Evolutionary conservation across 2,888 invertebrate genomes (phyloP).

Genomic region (Nomada lathburiana): DNA sequence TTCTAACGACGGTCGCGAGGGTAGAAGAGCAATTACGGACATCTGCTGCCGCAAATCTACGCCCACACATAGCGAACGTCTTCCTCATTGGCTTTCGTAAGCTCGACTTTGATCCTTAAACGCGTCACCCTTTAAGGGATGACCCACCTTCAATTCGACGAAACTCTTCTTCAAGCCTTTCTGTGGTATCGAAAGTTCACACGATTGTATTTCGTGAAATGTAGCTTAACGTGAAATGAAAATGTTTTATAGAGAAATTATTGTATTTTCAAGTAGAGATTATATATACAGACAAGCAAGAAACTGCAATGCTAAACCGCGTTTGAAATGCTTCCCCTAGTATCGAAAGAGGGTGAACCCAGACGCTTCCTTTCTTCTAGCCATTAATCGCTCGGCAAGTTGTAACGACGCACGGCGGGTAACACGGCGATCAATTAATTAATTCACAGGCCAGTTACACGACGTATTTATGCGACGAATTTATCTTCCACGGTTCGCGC

Average conservation of each 20-base stretch:
- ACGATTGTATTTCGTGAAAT: too few species aligned
- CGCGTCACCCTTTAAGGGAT: slow-evolving; percentile 27
- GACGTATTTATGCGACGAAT: slow-evolving; percentile 43
- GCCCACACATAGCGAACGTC: slow-evolving; percentile 63
- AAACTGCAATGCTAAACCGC: background rate
- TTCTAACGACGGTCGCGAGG: slow-evolving; percentile 46
- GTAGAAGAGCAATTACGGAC: slow-evolving; percentile 69
- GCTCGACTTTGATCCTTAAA: slow-evolving; percentile 73
- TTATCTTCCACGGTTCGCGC: slow-evolving; percentile 32
- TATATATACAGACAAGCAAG: too few species aligned
- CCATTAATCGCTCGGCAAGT: slow-evolving; percentile 30
- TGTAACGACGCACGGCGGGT: background rate
- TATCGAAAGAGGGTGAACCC: slow-evolving; percentile 5
- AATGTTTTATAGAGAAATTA: too few species aligned
- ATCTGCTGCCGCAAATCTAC: slow-evolving; percentile 72
- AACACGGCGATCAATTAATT: slow-evolving; percentile 46
- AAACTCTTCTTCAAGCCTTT: too few species aligned
- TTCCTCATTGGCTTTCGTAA: slow-evolving; percentile 68
- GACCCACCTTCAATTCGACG: background rate
- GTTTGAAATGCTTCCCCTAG: background rate
- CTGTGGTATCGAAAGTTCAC: too few species aligned
- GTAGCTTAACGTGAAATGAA: too few species aligned
- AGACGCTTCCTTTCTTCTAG: background rate
- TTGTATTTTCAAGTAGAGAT: too few species aligned
- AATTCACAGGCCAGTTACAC: slow-evolving; percentile 39